Percentiles rank a stretch among this genome's conserved stretches.
Conservation (phyloP, 1,140 invertebrate genomes). For the Chironomus striatipennis region DNA sequence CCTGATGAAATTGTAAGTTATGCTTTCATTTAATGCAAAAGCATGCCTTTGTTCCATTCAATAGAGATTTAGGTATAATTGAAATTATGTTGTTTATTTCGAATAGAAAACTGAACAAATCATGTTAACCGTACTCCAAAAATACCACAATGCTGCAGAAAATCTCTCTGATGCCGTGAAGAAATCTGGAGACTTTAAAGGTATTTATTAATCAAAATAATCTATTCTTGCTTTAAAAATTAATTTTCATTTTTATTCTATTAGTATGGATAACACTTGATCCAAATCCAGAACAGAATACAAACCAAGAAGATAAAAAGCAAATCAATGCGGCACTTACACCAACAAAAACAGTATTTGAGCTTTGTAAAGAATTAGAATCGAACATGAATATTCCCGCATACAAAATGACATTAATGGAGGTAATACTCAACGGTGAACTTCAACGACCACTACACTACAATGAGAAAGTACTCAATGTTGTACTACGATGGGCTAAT, state of each 20-base stretch:
- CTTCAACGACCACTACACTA: constrained; percentile 69
- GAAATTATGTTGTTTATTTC: constrained; percentile 40
- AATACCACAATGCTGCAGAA: constrained; percentile 49
- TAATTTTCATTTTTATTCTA: too few relatives aligned
- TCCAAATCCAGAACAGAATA: constrained; percentile 35
- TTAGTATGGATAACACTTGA: constrained; percentile 55
- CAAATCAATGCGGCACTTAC: constrained; percentile 46
- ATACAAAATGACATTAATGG: constrained; percentile 61
- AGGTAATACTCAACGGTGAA: constrained; percentile 61
- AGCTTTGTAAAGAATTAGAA: constrained; percentile 59
- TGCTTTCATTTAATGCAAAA: neutral
- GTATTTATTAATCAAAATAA: too few relatives aligned
- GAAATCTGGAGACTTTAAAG: constrained; percentile 64
- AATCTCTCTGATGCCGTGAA: constrained; percentile 46
- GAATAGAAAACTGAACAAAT: constrained; percentile 52
- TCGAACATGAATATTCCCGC: constrained; percentile 51
- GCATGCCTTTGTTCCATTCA: neutral
- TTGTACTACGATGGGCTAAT: constrained; percentile 72
- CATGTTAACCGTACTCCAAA: constrained; percentile 59
- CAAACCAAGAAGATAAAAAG: constrained; percentile 36
- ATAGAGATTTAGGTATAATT: constrained; percentile 27
- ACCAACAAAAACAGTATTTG: constrained; percentile 64
- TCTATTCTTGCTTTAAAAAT: too few relatives aligned
- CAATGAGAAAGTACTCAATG: constrained; percentile 55
- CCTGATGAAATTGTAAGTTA: constrained; percentile 39